phyloP scores from a whole-genome alignment of 2,888 invertebrate species.

The Podotricha telesiphe region DNA sequence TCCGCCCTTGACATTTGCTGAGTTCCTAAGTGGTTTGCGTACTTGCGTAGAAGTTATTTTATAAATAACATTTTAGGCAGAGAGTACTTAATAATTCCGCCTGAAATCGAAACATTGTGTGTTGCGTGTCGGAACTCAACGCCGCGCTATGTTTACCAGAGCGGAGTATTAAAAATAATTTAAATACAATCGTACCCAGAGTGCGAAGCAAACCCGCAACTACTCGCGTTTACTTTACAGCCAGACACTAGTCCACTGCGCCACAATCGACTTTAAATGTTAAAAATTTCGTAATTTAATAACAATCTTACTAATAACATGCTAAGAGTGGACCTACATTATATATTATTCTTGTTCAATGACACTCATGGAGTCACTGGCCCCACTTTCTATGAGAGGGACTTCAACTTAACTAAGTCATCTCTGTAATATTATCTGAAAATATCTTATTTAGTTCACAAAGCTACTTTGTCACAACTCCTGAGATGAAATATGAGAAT shows the following conservation, averaged over 20 bases:
- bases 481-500: background rate
- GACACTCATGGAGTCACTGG: constrained; percentile 29
- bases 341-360: constrained; percentile 34
- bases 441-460: constrained; percentile 16
- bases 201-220: too few relatives aligned
- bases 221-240: too few relatives aligned
- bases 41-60: constrained; percentile 6
- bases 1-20: constrained; percentile 23
- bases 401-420: constrained; percentile 32
- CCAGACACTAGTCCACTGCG: too few relatives aligned
- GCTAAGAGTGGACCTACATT: constrained; percentile 17
- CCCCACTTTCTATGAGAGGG: constrained; percentile 28
- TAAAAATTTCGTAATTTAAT: background rate
- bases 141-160: too few relatives aligned
- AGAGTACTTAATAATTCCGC: too few relatives aligned
- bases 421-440: constrained; percentile 14
- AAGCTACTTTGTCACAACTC: constrained; percentile 7
- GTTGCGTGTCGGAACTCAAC: too few relatives aligned
- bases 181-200: too few relatives aligned
- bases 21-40: constrained; percentile 20
- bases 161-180: too few relatives aligned
- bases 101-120: too few relatives aligned
- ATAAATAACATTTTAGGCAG: too few relatives aligned
- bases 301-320: constrained; percentile 1
- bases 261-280: too few relatives aligned